Percentiles rank a stretch among this genome's conserved stretches.
Evolutionary conservation across 2,113 vertebrate species (phyloP).

Genomic region (Elephas maximus): DNA sequence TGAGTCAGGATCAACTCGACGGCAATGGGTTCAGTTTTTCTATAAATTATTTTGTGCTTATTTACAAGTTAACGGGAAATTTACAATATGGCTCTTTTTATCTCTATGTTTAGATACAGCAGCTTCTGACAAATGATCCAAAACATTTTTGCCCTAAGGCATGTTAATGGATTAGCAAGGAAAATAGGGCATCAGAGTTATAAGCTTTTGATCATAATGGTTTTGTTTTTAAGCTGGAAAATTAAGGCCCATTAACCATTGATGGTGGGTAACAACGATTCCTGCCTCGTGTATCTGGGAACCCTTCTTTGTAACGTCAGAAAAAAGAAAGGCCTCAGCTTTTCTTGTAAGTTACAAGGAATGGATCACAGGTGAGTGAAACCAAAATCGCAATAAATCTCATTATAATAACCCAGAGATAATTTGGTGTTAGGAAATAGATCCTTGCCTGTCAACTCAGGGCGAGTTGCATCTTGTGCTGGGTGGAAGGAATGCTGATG

Average conservation of each 20-base stretch:
- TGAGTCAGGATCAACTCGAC: no score
- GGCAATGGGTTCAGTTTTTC: no score
- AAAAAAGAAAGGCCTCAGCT: not conserved
- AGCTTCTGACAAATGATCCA: conserved; percentile 61
- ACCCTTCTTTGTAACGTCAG: not conserved
- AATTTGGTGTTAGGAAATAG: conserved; percentile 16
- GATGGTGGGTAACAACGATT: not conserved
- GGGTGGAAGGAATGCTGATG: not conserved
- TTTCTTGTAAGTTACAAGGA: not conserved
- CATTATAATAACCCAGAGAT: conserved; percentile 40
- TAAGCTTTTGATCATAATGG: conserved; percentile 67
- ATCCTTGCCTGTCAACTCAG: not conserved
- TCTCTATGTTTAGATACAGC: conserved; percentile 19
- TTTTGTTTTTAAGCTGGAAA: conserved; percentile 72
- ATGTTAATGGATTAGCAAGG: conserved; percentile 59
- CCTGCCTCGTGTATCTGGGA: not conserved
- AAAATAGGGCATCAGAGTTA: conserved; percentile 65
- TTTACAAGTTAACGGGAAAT: conserved; percentile 36
- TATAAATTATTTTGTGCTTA: conserved; percentile 8
- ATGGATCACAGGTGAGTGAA: conserved; percentile 5
- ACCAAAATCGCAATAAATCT: not conserved
- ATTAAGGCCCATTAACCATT: conserved; percentile 37
- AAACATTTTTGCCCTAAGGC: conserved; percentile 44
- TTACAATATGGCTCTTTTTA: not conserved
- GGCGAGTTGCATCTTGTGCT: conserved; percentile 41